phyloP scores from a whole-genome alignment of 1,140 invertebrate genomes.

The Neotoxoptera formosana region DNA sequence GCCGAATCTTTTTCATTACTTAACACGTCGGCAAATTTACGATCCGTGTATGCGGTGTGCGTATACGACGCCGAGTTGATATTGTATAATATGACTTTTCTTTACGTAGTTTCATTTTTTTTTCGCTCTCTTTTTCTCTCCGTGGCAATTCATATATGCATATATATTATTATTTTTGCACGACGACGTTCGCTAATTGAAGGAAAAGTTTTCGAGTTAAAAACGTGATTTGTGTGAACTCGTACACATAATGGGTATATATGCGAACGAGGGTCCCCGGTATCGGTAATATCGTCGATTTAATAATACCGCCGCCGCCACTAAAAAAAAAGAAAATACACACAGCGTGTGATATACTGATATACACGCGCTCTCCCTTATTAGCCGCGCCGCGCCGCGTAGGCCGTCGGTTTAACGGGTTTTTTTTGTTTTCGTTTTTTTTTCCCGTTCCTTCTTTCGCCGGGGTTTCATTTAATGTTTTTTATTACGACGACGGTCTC shows the following conservation, averaged over 20 bases:
- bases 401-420: slow-evolving; percentile 10
- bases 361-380: slow-evolving; percentile 27
- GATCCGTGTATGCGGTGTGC: not conserved
- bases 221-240: slow-evolving; percentile 25
- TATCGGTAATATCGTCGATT: slow-evolving; percentile 6
- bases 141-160: not conserved
- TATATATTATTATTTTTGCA: not conserved
- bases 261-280: not conserved
- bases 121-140: not conserved
- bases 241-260: not conserved
- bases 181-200: not conserved
- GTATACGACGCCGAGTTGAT: not conserved
- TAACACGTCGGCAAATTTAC: not conserved
- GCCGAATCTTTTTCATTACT: slow-evolving; percentile 29
- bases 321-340: not conserved
- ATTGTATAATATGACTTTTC: slow-evolving; percentile 26
- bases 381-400: not conserved
- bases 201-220: slow-evolving; percentile 20
- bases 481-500: not conserved
- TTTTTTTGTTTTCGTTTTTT: not conserved
- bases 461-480: not conserved
- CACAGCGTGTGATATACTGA: slow-evolving; percentile 8
- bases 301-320: not conserved
- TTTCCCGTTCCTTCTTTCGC: not conserved
- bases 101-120: not conserved